These are phyloP conservation scores for Leucania comma DNA, from an alignment of 2,888 invertebrate genomes.

Conservation along the genomic window DNA sequence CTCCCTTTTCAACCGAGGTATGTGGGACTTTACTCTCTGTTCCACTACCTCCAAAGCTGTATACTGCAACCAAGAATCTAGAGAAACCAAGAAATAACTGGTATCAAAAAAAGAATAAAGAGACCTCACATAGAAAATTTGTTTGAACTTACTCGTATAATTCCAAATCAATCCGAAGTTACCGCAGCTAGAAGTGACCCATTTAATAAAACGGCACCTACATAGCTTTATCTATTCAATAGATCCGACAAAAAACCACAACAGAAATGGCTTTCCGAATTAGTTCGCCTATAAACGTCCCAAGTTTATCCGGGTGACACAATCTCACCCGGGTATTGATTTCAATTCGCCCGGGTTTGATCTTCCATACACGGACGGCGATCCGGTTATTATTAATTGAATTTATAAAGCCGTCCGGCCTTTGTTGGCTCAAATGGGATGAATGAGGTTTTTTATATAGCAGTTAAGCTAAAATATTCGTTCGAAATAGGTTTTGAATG, in stretches of 20 bases:
- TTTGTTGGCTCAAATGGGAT: slow-evolving; percentile 57
- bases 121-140: too few species aligned
- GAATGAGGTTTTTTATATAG: slow-evolving; percentile 50
- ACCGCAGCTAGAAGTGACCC: too few species aligned
- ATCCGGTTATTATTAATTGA: slow-evolving; percentile 62
- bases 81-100: too few species aligned
- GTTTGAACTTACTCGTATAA: too few species aligned
- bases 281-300: slow-evolving; percentile 53
- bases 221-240: not conserved
- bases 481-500: slow-evolving; percentile 26
- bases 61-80: too few species aligned
- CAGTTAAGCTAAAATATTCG: slow-evolving; percentile 48
- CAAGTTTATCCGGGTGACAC: slow-evolving; percentile 57
- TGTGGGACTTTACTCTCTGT: too few species aligned
- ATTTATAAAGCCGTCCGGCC: slow-evolving; percentile 53
- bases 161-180: too few species aligned
- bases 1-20: too few species aligned
- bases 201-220: too few species aligned
- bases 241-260: slow-evolving; percentile 34
- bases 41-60: too few species aligned
- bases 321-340: slow-evolving; percentile 64
- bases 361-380: slow-evolving; percentile 44
- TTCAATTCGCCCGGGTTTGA: slow-evolving; percentile 56
- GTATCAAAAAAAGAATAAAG: too few species aligned
- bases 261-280: slow-evolving; percentile 43